A percentile compares a stretch with the other conserved stretches of the same genome.
phyloP scores from a whole-genome alignment of 2,797 vertebrate species.

The Ctenochaetus hawaiiensis region DNA sequence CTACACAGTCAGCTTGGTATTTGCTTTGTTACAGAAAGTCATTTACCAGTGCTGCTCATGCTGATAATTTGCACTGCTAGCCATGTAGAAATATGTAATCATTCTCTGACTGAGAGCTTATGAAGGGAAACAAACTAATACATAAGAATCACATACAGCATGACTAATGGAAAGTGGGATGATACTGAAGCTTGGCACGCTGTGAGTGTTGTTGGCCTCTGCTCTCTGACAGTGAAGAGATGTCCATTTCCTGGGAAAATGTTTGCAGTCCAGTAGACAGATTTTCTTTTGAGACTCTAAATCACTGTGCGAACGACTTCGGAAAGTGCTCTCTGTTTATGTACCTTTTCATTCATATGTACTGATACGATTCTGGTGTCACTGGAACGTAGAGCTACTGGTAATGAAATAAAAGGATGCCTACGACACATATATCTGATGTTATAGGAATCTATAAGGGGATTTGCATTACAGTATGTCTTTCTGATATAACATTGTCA shows the following conservation, averaged over 20 bases:
- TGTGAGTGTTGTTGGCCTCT: slow-evolving; percentile 44
- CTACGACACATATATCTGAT: background rate
- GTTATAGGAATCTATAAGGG: background rate
- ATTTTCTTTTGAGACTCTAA: slow-evolving; percentile 34
- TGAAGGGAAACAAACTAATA: slow-evolving; percentile 66
- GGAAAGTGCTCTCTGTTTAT: slow-evolving; percentile 13
- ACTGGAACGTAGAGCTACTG: background rate
- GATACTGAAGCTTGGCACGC: slow-evolving; percentile 58
- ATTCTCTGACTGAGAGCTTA: slow-evolving; percentile 77
- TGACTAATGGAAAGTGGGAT: slow-evolving; percentile 77
- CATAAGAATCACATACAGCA: slow-evolving; percentile 71
- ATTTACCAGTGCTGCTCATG: slow-evolving; percentile 71
- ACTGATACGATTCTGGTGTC: slow-evolving; percentile 12
- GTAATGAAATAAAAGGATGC: slow-evolving; percentile 16
- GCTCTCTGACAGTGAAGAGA: slow-evolving; percentile 43
- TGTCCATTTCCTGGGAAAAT: slow-evolving; percentile 56
- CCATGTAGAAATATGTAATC: slow-evolving; percentile 81
- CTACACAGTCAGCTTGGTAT: slow-evolving; percentile 62
- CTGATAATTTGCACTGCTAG: slow-evolving; percentile 78
- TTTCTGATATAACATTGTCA: background rate
- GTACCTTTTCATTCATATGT: background rate
- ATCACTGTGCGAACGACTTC: slow-evolving; percentile 14
- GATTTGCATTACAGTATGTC: background rate
- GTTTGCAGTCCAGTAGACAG: slow-evolving; percentile 25
- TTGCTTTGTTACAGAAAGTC: slow-evolving; percentile 71